phyloP scores from a whole-genome alignment of 92 coral and sea anemone genomes.

The Siderastrea radians region DNA sequence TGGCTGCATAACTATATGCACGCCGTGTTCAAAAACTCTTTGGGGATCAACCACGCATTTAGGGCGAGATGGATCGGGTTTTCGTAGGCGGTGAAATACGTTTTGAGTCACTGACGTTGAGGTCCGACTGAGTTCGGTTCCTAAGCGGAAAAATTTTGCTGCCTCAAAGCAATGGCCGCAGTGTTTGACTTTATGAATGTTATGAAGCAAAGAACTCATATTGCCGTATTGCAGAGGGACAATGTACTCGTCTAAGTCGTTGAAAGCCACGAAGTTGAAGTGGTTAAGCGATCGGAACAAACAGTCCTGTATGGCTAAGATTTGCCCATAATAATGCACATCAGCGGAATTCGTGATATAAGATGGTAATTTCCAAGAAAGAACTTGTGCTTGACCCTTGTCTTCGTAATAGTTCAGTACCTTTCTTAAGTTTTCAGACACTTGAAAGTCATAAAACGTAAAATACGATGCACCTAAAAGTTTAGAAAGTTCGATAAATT shows the following conservation, averaged over 20 bases:
- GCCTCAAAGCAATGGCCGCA: neutral
- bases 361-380: no score
- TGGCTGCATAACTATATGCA: neutral
- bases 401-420: no score
- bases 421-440: no score
- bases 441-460: no score
- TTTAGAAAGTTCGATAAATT: neutral
- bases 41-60: neutral
- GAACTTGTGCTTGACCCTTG: neutral
- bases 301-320: neutral
- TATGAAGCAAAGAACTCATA: neutral
- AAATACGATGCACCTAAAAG: neutral
- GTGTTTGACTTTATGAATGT: neutral
- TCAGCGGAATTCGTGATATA: no score
- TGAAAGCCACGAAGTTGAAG: no score
- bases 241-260: no score
- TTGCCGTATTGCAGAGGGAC: neutral
- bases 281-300: neutral
- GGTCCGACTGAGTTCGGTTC: neutral
- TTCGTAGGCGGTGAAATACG: neutral
- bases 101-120: neutral
- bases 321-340: no score
- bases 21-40: neutral
- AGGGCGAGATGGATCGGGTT: neutral
- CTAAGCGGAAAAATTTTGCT: neutral